Evolutionary conservation across 2,113 vertebrate species (phyloP).

Genomic region (Bagarius yarrelli): DNA sequence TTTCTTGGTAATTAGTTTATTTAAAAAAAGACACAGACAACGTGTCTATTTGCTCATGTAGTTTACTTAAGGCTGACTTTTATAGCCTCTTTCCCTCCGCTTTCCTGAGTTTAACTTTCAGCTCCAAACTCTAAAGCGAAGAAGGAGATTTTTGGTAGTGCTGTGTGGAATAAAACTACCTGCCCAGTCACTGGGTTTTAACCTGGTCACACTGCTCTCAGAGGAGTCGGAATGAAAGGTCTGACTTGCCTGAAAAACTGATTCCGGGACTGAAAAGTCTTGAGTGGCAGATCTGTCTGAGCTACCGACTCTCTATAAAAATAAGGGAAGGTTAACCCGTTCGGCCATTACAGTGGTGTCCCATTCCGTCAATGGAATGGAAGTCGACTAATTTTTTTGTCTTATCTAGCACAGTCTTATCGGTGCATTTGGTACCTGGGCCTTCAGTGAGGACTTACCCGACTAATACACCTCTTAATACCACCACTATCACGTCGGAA

Average conservation of each 20-base stretch:
- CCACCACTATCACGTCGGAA: no score
- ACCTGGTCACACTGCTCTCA: background rate
- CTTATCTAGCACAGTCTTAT: no score
- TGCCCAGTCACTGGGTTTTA: background rate
- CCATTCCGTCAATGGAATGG: no score
- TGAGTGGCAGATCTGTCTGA: background rate
- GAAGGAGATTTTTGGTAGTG: background rate
- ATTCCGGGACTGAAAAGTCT: background rate
- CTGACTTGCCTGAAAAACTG: background rate
- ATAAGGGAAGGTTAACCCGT: no score
- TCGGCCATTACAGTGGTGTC: no score
- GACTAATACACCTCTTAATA: no score
- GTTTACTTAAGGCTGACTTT: background rate
- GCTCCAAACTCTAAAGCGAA: background rate
- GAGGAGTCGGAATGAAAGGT: background rate
- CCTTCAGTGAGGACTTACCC: no score
- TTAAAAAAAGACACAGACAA: background rate
- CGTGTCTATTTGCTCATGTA: background rate
- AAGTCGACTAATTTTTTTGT: no score
- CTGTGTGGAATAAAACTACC: background rate
- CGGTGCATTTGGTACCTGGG: no score
- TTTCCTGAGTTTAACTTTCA: background rate
- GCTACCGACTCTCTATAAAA: background rate
- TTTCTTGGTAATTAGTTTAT: background rate
- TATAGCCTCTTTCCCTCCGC: no score